A percentile compares a stretch with the other conserved stretches of the same genome.
Evolutionary conservation across 2,113 vertebrate species (phyloP).

Genomic region (Stomatorhinus ivindoensis): DNA sequence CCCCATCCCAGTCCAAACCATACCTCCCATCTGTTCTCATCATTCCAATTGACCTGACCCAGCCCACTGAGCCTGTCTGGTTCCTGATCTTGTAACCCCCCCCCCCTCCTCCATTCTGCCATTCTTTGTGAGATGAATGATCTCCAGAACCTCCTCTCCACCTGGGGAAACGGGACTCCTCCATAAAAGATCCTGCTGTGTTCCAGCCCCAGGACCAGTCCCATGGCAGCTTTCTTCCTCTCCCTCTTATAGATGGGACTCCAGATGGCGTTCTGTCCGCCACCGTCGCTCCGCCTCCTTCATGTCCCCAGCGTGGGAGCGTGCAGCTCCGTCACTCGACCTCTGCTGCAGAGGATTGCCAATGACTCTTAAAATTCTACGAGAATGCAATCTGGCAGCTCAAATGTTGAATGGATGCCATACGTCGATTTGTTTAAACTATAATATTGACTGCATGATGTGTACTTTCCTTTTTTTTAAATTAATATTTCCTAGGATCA

Average conservation of each 20-base stretch:
- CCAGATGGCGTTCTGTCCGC: neutral
- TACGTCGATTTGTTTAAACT: neutral
- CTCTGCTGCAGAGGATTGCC: neutral
- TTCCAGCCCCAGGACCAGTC: slow-evolving; percentile 19
- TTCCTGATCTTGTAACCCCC: neutral
- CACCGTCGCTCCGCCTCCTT: neutral
- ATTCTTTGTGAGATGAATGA: neutral
- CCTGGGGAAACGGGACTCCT: neutral
- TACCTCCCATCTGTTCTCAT: neutral
- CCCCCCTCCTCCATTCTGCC: neutral
- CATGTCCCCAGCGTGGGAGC: neutral
- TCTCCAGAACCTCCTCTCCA: neutral
- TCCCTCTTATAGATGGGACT: slow-evolving; percentile 33
- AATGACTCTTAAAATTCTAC: neutral
- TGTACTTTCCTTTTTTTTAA: neutral
- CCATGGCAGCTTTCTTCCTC: slow-evolving; percentile 52
- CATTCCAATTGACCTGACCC: slow-evolving; percentile 40
- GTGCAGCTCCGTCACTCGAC: neutral
- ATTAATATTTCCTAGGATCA: neutral
- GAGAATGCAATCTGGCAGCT: slow-evolving; percentile 5
- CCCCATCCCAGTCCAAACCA: neutral
- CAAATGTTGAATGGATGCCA: neutral
- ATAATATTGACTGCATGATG: slow-evolving; percentile 4
- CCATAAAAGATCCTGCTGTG: neutral
- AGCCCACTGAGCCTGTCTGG: slow-evolving; percentile 1